Evolutionary conservation across 2,888 invertebrate species (phyloP), one percentile per base, ranked within the genome.

Genomic region (Fragum sueziense): DNA sequence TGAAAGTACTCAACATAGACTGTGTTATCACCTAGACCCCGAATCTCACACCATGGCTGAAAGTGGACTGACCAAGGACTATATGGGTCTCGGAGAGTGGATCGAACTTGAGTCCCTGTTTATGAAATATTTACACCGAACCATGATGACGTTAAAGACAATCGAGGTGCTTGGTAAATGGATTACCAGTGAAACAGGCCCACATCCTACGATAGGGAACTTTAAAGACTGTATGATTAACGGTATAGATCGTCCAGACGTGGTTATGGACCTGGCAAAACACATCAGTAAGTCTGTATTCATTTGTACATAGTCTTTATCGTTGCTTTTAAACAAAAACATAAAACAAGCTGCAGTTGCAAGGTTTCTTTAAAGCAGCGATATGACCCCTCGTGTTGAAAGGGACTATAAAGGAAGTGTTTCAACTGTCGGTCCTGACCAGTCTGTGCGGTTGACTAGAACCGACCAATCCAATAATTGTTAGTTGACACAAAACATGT

Each of bases 151-250:
- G 61, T 31, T 69, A n/a, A 82, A 82, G 54, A 76, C 78, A 6
- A 29, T 37, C 9, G 82, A 82, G 33, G 76, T 82, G 3, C n/a
- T 82, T 0, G 69, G 73, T 34, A 82, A 76, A 57, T 82, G 82
- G 82, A 51, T 70, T 7, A 79, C 78, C 7, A 3, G 3, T 9
- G 72, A 62, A 9, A 67, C 41, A 0, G 52, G 59, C 31, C 82
- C 76, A 9, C 17, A 47, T 31, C 76, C 82, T 3, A 82, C 78
- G 2, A n/a, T 82, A 17, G 75, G 75, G 4, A 82, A 82, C 41
- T 65, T 80, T 7, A 29, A 51, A 27, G 29, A 70, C 17, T 76
- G 73, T 61, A 57, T 79, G 17, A n/a, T 33, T 22, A n/a, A 47
- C 14, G 76, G 52, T 0, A 70, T 82, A 25, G 75, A 82, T 4